Base-by-base conservation (phyloP, 2,113 vertebrate genomes). In the Nannobrachium achirus region DNA sequence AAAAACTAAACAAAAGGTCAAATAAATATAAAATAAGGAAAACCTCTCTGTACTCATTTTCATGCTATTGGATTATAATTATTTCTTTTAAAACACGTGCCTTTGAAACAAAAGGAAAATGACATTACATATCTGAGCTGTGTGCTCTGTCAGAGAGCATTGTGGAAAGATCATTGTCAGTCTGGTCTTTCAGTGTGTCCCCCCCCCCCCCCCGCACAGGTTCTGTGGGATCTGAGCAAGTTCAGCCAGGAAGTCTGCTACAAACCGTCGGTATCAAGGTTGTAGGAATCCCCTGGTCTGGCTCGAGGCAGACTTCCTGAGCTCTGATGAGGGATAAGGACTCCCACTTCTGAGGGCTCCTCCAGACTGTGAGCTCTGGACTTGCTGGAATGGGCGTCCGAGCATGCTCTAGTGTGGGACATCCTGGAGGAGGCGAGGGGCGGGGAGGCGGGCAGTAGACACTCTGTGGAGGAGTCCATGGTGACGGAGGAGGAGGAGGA, bases 61-160 rank as follows among this genome's bases (percentile, higher is more conserved):
- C 90, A 91, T 91, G 90, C 88, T 83, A 73, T 49, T 69, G 44
- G 65, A 72, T 44, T 33, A 49, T 62, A 50, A 41, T 65, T 19
- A 15, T 33, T 3, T 73, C 71, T 78, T 75, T 42, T n/a, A 38
- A 75, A 74, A 79, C 11, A 64, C 80, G 69, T 88, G 84, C 81
- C 68, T 83, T 82, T 56, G 51, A 74, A 86, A 81, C 49, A 50
- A 78, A 75, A 68, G 62, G 38, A 57, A 58, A 10, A 48, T 41
- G 14, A 10, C 10, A n/a, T 57, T 38, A 11, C 8, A 16, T 46
- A 61, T 79, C 73, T 64, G 46, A 62, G 42, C 76, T 83, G 71
- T 38, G 67, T 83, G 62, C 15, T 53, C 77, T 70, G 70, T 75
- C 25, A 33, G 76, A 66, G 77, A 14, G 45, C 71, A 73, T 41